phyloP scores from a whole-genome alignment of 2,113 vertebrate genomes.

The Lophochroa leadbeateri region DNA sequence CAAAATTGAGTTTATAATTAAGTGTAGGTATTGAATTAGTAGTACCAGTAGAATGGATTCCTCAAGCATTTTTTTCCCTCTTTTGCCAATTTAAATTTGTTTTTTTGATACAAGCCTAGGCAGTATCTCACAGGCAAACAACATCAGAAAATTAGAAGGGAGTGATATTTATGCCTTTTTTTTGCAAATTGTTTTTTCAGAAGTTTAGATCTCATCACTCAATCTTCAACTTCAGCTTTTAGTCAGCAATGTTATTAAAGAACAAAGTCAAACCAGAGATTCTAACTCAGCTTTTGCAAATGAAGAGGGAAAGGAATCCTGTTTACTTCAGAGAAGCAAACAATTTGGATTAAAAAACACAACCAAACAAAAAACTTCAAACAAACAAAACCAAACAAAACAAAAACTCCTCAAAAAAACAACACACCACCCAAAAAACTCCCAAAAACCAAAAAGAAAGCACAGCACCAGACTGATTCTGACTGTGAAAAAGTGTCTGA shows the following conservation, averaged over 20 bases:
- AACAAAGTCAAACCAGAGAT: background rate
- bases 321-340: background rate
- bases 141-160: background rate
- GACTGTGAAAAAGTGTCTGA: background rate
- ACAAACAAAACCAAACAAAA: background rate
- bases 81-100: background rate
- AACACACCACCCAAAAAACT: background rate
- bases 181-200: background rate
- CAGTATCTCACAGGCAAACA: background rate
- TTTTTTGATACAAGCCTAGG: background rate
- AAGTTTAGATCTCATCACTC: background rate
- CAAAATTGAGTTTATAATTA: background rate
- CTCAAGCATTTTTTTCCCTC: background rate
- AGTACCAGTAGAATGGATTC: background rate
- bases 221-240: background rate
- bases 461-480: background rate
- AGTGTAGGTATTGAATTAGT: background rate
- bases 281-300: background rate
- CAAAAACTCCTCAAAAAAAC: accelerated
- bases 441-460: background rate
- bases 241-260: background rate
- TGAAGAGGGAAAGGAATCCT: background rate
- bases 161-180: background rate
- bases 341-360: background rate
- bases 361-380: background rate